A percentile compares a stretch with the other conserved stretches of the same genome.
Conservation (phyloP, 2,888 invertebrate species). For the Trilocha varians region DNA sequence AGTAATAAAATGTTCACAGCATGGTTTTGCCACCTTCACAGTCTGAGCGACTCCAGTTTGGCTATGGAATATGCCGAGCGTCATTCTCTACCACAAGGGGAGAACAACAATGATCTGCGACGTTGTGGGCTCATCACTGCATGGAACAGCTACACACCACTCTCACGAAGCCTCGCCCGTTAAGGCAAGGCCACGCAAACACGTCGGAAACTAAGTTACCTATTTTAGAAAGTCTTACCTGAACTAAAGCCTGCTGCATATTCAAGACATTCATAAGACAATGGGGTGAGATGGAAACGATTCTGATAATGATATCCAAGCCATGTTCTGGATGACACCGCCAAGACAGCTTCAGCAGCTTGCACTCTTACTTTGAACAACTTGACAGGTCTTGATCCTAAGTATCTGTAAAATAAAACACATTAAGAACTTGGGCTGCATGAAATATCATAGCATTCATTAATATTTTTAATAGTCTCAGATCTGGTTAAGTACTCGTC, state of each 20-base stretch:
- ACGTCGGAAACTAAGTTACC: slow-evolving; percentile 36
- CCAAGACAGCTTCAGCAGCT: slow-evolving; percentile 95
- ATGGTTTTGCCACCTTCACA: slow-evolving; percentile 81
- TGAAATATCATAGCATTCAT: too few species aligned
- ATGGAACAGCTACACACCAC: slow-evolving; percentile 69
- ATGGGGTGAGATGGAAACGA: slow-evolving; percentile 93
- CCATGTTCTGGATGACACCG: slow-evolving; percentile 98
- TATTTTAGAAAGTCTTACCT: slow-evolving; percentile 36
- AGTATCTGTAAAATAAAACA: slow-evolving; percentile 81
- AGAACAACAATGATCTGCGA: slow-evolving; percentile 75
- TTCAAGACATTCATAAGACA: slow-evolving; percentile 97
- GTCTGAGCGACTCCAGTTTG: slow-evolving; percentile 79
- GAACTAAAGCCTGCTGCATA: slow-evolving; percentile 97
- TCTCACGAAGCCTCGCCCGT: slow-evolving; percentile 34
- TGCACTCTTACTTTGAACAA: slow-evolving; percentile 97
- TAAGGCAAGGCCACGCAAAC: slow-evolving; percentile 37
- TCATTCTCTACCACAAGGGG: slow-evolving; percentile 64
- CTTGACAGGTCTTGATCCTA: slow-evolving; percentile 96
- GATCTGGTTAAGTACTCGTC: slow-evolving; percentile 70
- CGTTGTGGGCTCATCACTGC: slow-evolving; percentile 73
- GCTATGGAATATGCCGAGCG: slow-evolving; percentile 83
- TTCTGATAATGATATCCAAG: slow-evolving; percentile 98
- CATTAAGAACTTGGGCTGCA: too few species aligned
- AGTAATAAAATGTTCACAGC: slow-evolving; percentile 67
- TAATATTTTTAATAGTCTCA: slow-evolving; percentile 37